These are phyloP conservation scores for Galerucella pusilla DNA, from an alignment of 2,888 invertebrate genomes.

Conservation along the genomic window DNA sequence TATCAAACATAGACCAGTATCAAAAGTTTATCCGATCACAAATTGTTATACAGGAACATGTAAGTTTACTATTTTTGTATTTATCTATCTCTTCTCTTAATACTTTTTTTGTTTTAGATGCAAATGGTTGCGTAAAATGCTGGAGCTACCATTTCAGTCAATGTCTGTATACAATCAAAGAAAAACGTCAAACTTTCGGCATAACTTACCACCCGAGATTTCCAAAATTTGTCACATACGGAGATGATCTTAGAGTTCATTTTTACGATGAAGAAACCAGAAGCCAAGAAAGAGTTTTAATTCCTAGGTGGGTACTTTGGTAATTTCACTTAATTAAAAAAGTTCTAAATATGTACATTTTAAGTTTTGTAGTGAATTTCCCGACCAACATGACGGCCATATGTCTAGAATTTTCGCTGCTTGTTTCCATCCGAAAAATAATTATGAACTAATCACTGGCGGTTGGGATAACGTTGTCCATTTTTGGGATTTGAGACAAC, in stretches of 20 bases:
- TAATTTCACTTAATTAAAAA: too few relatives aligned
- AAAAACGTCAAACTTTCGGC: conserved; percentile 74
- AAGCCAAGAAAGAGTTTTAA: conserved; percentile 72
- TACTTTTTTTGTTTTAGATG: conserved; percentile 65
- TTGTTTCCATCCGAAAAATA: conserved; percentile 73
- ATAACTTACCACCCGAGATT: conserved; percentile 72
- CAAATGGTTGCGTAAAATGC: conserved; percentile 75
- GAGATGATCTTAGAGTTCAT: conserved; percentile 72
- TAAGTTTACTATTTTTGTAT: conserved; percentile 60
- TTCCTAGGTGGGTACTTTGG: conserved; percentile 66
- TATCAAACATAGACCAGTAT: conserved; percentile 72
- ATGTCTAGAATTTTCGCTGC: conserved; percentile 73
- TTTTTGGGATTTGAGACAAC: conserved; percentile 76
- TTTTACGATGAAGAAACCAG: conserved; percentile 78
- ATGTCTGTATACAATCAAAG: conserved; percentile 74
- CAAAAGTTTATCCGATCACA: conserved; percentile 70
- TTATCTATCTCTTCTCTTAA: not conserved
- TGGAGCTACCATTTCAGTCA: conserved; percentile 75
- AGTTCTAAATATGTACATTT: not conserved
- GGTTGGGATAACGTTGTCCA: conserved; percentile 76
- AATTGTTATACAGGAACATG: conserved; percentile 71
- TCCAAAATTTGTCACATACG: conserved; percentile 71
- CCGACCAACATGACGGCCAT: conserved; percentile 69
- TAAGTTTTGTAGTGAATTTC: conserved; percentile 64
- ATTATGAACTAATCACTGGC: conserved; percentile 74